Conservation (phyloP, 2,888 invertebrate genomes). For the Andrena chrysosceles region DNA sequence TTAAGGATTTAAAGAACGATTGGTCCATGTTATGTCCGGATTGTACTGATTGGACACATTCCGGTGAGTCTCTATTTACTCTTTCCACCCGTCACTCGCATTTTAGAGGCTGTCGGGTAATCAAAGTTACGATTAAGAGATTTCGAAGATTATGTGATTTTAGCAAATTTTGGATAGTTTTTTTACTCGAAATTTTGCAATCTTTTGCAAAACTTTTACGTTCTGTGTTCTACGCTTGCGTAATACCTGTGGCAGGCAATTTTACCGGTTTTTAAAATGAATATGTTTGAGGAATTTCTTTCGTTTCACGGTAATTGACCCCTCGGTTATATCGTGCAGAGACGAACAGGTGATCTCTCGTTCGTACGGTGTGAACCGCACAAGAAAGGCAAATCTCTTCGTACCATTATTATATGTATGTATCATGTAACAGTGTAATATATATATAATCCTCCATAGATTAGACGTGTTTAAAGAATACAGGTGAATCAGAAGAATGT, state of each 20-base stretch:
- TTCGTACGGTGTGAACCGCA: background rate
- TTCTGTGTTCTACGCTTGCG: background rate
- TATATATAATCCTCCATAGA: background rate
- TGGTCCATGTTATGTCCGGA: constrained; percentile 89
- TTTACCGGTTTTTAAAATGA: background rate
- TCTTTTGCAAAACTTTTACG: background rate
- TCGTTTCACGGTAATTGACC: constrained; percentile 7
- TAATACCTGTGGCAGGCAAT: too few relatives aligned
- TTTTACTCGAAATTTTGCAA: background rate
- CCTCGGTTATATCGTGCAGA: background rate
- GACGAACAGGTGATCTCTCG: background rate
- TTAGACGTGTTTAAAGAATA: background rate
- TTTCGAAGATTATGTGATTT: background rate
- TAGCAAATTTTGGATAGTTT: too few relatives aligned
- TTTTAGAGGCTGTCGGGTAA: background rate
- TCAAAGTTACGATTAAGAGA: background rate
- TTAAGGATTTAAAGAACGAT: constrained; percentile 88
- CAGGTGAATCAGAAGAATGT: background rate
- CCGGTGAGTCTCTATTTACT: constrained; percentile 86
- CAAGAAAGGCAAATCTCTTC: background rate
- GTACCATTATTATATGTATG: background rate
- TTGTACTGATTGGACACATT: constrained; percentile 87
- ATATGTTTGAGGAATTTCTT: background rate
- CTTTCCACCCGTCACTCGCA: background rate
- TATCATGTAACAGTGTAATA: background rate